Conservation (phyloP, 2,888 invertebrate genomes). For the Diarsia dahlii region DNA sequence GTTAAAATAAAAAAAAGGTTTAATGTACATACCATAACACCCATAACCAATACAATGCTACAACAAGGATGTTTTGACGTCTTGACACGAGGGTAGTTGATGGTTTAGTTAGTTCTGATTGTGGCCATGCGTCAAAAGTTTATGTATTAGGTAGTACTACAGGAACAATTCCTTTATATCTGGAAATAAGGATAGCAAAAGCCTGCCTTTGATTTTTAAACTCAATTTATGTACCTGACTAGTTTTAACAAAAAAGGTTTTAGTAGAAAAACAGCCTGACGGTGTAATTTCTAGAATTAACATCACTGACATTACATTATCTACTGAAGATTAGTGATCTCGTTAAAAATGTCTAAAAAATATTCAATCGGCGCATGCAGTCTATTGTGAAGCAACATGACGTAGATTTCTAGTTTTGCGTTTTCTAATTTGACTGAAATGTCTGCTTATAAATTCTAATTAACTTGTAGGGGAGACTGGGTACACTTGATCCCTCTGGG, state of each 20-base stretch:
- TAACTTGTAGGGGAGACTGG: no score
- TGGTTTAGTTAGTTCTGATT: background rate
- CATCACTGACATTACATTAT: background rate
- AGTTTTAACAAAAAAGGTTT: background rate
- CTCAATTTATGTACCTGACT: background rate
- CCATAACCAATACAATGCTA: background rate
- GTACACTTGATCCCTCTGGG: no score
- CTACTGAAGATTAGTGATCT: background rate
- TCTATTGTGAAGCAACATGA: constrained; percentile 20
- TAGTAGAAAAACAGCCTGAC: background rate
- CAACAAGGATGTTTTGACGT: no score
- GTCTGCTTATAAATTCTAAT: constrained; percentile 46
- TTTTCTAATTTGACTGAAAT: constrained; percentile 47
- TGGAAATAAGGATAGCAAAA: background rate
- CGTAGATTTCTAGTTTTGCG: constrained; percentile 38
- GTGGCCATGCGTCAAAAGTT: background rate
- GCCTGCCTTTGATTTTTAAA: background rate
- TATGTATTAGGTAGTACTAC: background rate
- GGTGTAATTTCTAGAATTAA: constrained; percentile 1
- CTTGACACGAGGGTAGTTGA: background rate
- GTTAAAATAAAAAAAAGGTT: background rate
- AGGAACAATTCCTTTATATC: background rate
- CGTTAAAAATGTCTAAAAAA: constrained; percentile 1
- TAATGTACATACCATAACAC: no score
- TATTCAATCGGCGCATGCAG: constrained; percentile 15